phyloP scores from a whole-genome alignment of 2,888 invertebrate genomes.

The Euzophera pinguis region DNA sequence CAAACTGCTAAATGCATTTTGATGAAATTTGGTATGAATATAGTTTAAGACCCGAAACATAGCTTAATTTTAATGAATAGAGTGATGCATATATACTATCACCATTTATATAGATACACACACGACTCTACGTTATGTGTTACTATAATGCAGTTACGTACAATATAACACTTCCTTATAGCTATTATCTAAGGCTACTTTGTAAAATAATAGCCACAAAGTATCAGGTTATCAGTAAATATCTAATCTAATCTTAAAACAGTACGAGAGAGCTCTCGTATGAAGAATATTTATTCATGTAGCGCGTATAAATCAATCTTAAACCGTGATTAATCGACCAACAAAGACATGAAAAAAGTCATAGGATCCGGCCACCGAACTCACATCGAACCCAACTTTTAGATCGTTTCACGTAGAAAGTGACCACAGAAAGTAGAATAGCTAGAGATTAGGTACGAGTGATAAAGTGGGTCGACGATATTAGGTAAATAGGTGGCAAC shows the following conservation, averaged over 20 bases:
- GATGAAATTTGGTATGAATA: too few relatives aligned
- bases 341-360: slow-evolving; percentile 44
- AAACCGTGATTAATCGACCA: slow-evolving; percentile 60
- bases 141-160: background rate
- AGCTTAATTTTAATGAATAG: too few relatives aligned
- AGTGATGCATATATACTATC: too few relatives aligned
- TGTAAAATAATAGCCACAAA: slow-evolving; percentile 4
- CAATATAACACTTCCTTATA: background rate
- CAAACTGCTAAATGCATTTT: too few relatives aligned
- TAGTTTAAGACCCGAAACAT: too few relatives aligned
- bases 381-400: slow-evolving; percentile 50
- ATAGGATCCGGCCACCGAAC: slow-evolving; percentile 29
- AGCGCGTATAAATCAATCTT: slow-evolving; percentile 49
- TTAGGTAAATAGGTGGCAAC: too few relatives aligned
- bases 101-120: too few relatives aligned
- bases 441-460: too few relatives aligned
- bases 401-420: too few relatives aligned
- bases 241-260: slow-evolving; percentile 3
- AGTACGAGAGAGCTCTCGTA: slow-evolving; percentile 23
- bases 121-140: too few relatives aligned
- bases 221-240: background rate
- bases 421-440: too few relatives aligned
- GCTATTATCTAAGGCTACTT: background rate
- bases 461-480: too few relatives aligned
- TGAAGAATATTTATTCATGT: slow-evolving; percentile 48